These are phyloP conservation scores for Hypsopygia costalis DNA, from an alignment of 2,888 invertebrate species.

Conservation along the genomic window DNA sequence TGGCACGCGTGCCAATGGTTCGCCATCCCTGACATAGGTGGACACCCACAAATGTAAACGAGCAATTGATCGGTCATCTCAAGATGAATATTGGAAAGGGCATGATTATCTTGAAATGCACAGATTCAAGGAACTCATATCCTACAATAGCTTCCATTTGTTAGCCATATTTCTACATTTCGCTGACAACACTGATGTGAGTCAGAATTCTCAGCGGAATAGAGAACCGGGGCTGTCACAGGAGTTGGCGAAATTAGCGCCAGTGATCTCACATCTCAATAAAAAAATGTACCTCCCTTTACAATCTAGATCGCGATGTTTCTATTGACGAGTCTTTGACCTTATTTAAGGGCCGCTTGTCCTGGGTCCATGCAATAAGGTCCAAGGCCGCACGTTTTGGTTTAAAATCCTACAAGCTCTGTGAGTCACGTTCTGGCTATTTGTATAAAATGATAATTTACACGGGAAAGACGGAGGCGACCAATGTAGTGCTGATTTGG, in stretches of 20 bases:
- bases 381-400: no score
- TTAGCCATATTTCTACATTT: no score
- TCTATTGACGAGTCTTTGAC: slow-evolving; percentile 25
- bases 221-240: slow-evolving; percentile 7
- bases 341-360: slow-evolving; percentile 21
- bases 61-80: slow-evolving; percentile 14
- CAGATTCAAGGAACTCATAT: slow-evolving; percentile 15
- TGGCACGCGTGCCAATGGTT: background rate
- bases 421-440: slow-evolving; percentile 21
- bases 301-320: slow-evolving; percentile 9
- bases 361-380: slow-evolving; percentile 20
- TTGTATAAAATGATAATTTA: slow-evolving; percentile 17
- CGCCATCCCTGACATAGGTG: slow-evolving; percentile 17
- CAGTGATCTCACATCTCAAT: slow-evolving; percentile 1
- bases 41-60: slow-evolving; percentile 16
- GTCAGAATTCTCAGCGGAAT: no score
- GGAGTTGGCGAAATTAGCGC: slow-evolving; percentile 16
- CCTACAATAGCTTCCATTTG: slow-evolving; percentile 17
- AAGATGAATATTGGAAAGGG: slow-evolving; percentile 18
- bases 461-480: slow-evolving; percentile 6
- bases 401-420: slow-evolving; percentile 23
- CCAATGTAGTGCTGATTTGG: slow-evolving; percentile 1
- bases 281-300: background rate
- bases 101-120: slow-evolving; percentile 13
- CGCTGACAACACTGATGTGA: no score